Conservation (phyloP, 2,797 vertebrate species). For the Mallotus villosus region DNA sequence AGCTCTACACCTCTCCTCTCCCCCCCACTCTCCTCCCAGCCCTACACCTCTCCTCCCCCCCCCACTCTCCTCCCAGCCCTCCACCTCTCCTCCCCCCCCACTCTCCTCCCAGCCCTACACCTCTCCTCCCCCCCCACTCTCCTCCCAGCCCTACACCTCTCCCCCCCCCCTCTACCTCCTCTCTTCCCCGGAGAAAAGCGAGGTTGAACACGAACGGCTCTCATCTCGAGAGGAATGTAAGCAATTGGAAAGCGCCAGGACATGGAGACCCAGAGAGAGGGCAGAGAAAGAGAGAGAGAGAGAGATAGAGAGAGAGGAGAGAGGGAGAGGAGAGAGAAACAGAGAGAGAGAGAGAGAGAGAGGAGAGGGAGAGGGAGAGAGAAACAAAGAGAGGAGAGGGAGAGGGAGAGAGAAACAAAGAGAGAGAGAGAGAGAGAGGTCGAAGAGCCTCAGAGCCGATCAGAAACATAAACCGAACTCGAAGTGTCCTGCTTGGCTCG, state of each 20-base stretch:
- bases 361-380: not conserved
- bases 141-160: too few relatives aligned
- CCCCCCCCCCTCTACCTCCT: not conserved
- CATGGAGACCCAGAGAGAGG: slow-evolving; percentile 35
- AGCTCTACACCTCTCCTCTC: not conserved
- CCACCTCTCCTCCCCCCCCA: slow-evolving; percentile 31
- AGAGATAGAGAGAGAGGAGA: too few relatives aligned
- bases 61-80: slow-evolving; percentile 31
- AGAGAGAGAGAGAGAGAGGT: slow-evolving; percentile 1
- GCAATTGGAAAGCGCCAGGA: slow-evolving; percentile 51
- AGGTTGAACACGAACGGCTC: slow-evolving; percentile 60
- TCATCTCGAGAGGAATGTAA: slow-evolving; percentile 65
- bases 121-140: too few relatives aligned
- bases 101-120: too few relatives aligned
- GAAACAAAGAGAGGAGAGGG: too few relatives aligned
- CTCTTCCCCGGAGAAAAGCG: slow-evolving; percentile 12
- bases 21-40: not conserved
- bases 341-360: slow-evolving; percentile 5
- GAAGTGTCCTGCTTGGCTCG: slow-evolving; percentile 30
- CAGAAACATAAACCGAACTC: slow-evolving; percentile 64
- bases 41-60: not conserved
- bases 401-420: not conserved
- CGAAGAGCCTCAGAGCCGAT: slow-evolving; percentile 21
- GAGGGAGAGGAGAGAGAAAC: not conserved
- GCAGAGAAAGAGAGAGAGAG: slow-evolving; percentile 1